These are phyloP conservation scores for Riparia riparia DNA, from an alignment of 2,113 vertebrate species.

Conservation along the genomic window DNA sequence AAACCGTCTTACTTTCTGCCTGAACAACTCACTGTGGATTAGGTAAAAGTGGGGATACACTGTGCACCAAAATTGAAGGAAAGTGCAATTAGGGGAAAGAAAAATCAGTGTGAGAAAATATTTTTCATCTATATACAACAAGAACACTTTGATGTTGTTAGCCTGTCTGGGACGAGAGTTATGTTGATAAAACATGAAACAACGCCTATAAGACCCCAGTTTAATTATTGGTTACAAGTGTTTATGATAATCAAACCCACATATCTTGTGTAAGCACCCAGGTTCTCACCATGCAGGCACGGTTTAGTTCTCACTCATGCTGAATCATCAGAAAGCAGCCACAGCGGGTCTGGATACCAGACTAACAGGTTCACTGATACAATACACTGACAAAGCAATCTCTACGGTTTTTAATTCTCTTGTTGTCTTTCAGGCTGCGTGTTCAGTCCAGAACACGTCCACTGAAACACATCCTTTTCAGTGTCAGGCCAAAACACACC, in stretches of 20 bases:
- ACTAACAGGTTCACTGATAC: constrained; percentile 6
- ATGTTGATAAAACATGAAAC: neutral
- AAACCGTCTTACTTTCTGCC: neutral
- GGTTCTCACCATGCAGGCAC: neutral
- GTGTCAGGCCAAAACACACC: neutral
- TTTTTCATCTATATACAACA: neutral
- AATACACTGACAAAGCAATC: neutral
- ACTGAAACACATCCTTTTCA: neutral
- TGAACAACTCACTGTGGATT: neutral
- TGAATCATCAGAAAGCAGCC: constrained; percentile 18
- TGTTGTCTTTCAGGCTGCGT: neutral
- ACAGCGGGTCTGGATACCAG: neutral
- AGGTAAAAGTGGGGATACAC: neutral
- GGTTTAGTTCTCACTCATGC: neutral
- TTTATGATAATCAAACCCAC: neutral
- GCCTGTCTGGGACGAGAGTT: neutral
- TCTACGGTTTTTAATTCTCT: neutral
- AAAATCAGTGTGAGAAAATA: neutral
- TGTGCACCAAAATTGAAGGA: neutral
- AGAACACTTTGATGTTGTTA: neutral
- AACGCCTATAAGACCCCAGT: neutral
- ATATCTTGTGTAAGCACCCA: neutral
- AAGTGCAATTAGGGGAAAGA: neutral
- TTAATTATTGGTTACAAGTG: constrained; percentile 40
- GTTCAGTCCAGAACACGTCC: neutral